Base-by-base conservation (phyloP, 2,888 invertebrate species). In the Pterostichus madidus region DNA sequence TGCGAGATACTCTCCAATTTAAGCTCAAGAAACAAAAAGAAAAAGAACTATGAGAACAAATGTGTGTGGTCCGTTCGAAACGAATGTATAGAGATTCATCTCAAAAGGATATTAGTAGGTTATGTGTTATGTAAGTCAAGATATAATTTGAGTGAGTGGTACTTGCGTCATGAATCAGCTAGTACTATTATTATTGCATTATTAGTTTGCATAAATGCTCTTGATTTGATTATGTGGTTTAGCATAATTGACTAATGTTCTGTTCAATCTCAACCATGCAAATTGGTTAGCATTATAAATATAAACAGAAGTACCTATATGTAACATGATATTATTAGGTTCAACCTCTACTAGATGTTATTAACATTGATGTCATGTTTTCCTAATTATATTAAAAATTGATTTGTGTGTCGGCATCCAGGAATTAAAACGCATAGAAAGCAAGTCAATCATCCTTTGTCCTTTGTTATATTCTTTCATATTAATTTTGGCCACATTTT, bases 181-280 rank as follows among this genome's bases (percentile, higher is more conserved):
- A 24, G 59, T 11, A n/a, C n/a, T n/a, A 64, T 71, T 71, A 71
- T 44, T 71, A 46, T 71, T 17, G 44, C 44, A 71, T 71, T 44
- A 71, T 39, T 44, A 71, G 68, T 71, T 71, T 71, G 68, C 68
- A 71, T 71, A 44, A 44, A 71, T 71, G 68, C 68, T 71, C 68
- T 39, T 44, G 44, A 71, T 71, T 71, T 71, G 68, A 71, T 71
- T 71, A 24, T 17, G 68, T 64, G 32, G 39, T 13, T 71, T 44
- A 71, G 44, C 68, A 71, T 71, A 71, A 71, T 71, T 71, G 68
- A 44, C 39, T 35, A n/a, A 32, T 64, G 64, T 64, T 64, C 31
- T 64, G 64, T 11, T 64, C 32, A 64, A 64, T 64, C 31, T 64
- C 64, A 35, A 35, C 31, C n/a, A 39, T 24, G 59, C 59, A 59